Percentiles rank a stretch among this genome's conserved stretches.
These are phyloP conservation scores for Craniophora ligustri DNA, from an alignment of 2,888 invertebrate species.

Conservation along the genomic window DNA sequence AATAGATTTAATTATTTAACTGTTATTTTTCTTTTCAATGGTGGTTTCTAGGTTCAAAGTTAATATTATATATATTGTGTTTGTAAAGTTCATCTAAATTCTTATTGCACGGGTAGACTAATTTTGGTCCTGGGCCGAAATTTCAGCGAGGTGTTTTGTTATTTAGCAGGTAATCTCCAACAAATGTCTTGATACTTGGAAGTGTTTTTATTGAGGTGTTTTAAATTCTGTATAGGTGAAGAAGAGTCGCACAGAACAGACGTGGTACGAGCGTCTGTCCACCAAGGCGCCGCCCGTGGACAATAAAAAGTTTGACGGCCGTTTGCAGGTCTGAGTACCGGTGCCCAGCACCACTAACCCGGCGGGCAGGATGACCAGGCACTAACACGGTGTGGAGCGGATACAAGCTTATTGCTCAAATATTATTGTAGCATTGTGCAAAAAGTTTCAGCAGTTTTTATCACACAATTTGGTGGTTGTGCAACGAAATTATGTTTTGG, in stretches of 20 bases:
- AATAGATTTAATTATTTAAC: no score
- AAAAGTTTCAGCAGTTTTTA: conserved; percentile 26
- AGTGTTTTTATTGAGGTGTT: conserved; percentile 15
- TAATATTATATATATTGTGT: no score
- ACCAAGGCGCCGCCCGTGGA: conserved; percentile 65
- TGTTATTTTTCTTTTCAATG: no score
- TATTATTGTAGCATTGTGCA: conserved; percentile 9
- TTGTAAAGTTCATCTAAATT: no score
- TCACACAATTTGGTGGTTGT: conserved; percentile 11
- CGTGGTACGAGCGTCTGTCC: conserved; percentile 85
- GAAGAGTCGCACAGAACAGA: conserved; percentile 71
- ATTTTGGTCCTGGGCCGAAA: no score
- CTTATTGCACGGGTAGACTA: no score
- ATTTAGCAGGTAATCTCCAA: not conserved
- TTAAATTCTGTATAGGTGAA: conserved; percentile 67
- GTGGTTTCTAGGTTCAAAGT: no score
- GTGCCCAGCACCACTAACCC: conserved; percentile 30
- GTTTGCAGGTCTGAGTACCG: conserved; percentile 75
- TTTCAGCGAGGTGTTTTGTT: no score
- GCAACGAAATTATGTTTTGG: conserved; percentile 8
- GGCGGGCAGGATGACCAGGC: conserved; percentile 36
- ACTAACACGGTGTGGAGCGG: conserved; percentile 54
- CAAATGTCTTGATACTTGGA: not conserved
- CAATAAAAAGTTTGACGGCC: conserved; percentile 70
- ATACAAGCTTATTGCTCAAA: conserved; percentile 2